Percentiles rank a stretch among this genome's conserved stretches.
phyloP scores from a whole-genome alignment of 2,888 invertebrate species.

The Mycalesis mineus region DNA sequence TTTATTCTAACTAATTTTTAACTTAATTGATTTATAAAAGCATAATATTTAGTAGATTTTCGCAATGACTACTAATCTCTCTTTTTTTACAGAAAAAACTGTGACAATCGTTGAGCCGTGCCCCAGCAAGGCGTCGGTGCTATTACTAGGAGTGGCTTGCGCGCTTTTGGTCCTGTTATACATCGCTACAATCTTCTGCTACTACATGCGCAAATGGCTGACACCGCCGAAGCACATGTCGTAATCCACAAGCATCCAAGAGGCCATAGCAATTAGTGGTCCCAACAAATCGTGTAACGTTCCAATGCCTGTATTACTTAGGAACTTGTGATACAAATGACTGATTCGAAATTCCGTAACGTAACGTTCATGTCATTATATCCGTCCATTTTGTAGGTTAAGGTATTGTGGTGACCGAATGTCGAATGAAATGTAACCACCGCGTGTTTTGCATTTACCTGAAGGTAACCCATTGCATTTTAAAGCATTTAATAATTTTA shows the following conservation, averaged over 20 bases:
- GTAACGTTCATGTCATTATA: constrained; percentile 30
- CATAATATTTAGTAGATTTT: no score
- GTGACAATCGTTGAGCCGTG: constrained; percentile 94
- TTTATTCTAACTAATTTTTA: no score
- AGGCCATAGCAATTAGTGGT: constrained; percentile 32
- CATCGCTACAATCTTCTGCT: constrained; percentile 93
- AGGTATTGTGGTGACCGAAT: constrained; percentile 24
- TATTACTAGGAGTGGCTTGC: constrained; percentile 93
- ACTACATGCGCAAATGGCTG: constrained; percentile 95
- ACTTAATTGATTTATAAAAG: no score
- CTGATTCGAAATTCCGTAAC: constrained; percentile 45
- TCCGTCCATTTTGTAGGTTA: constrained; percentile 25
- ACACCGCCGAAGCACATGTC: constrained; percentile 88
- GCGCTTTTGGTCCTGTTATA: constrained; percentile 92
- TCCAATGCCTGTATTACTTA: constrained; percentile 34
- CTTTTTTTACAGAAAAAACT: constrained; percentile 85
- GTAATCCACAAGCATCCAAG: constrained; percentile 39
- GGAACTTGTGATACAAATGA: constrained; percentile 69
- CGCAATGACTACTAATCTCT: neutral
- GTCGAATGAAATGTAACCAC: constrained; percentile 51
- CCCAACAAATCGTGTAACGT: constrained; percentile 26
- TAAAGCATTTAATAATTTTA: constrained; percentile 58
- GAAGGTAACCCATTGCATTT: constrained; percentile 70
- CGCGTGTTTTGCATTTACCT: constrained; percentile 67
- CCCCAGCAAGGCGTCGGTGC: constrained; percentile 93